Conservation (phyloP, 2,797 vertebrate genomes). For the Natrix natrix region DNA sequence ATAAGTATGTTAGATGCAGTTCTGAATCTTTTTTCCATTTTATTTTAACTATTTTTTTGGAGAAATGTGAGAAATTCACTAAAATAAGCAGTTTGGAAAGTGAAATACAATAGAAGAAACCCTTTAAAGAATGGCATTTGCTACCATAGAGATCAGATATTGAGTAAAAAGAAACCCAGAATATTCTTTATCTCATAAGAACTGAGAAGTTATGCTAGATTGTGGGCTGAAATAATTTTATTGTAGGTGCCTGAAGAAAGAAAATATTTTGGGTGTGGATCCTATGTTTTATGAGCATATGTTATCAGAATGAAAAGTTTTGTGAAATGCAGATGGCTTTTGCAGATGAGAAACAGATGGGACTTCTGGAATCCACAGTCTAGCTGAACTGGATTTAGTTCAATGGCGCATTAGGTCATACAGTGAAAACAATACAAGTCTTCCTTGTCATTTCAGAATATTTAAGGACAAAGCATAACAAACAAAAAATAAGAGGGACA, state of each 20-base stretch:
- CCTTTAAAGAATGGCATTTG: background rate
- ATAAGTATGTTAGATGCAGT: slow-evolving; percentile 59
- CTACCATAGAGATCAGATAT: background rate
- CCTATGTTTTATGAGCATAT: background rate
- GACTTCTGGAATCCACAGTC: background rate
- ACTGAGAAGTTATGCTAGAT: background rate
- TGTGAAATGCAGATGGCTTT: background rate
- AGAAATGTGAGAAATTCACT: background rate
- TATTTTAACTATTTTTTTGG: background rate
- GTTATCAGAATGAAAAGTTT: background rate
- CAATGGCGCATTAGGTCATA: background rate
- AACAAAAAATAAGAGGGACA: background rate
- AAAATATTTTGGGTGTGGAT: background rate
- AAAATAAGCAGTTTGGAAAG: slow-evolving; percentile 3
- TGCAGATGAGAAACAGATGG: background rate
- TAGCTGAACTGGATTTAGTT: background rate
- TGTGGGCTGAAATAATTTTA: background rate
- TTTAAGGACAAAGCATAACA: background rate
- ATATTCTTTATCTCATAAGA: background rate
- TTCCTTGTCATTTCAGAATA: background rate
- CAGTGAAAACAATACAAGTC: background rate
- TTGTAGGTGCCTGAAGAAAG: background rate
- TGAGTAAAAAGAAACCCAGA: background rate
- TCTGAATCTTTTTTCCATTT: background rate
- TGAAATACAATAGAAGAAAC: background rate